phyloP scores from a whole-genome alignment of 2,797 vertebrate genomes.

The Etheostoma nigrum region DNA sequence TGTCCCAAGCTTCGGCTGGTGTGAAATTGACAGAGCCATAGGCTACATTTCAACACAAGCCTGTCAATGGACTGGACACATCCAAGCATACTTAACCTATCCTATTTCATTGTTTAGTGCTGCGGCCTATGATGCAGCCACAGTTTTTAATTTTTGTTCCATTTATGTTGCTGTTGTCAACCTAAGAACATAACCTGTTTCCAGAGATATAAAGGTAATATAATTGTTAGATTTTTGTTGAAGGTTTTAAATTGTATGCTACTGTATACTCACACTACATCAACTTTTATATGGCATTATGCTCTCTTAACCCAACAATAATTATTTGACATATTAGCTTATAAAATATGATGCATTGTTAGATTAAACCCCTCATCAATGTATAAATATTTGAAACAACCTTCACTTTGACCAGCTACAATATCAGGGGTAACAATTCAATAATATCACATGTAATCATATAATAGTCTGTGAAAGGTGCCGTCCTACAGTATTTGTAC shows the following conservation, averaged over 20 bases:
- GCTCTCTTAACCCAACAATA: not conserved
- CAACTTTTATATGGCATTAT: not conserved
- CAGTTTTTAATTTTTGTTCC: constrained; percentile 21
- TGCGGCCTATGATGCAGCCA: constrained; percentile 7
- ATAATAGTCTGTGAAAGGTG: no score
- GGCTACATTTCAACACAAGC: constrained; percentile 53
- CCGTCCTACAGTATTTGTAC: not conserved
- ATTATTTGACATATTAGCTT: not conserved
- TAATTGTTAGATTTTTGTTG: not conserved
- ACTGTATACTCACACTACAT: not conserved
- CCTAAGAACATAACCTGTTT: constrained; percentile 17
- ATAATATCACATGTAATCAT: no score
- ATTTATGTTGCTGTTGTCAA: not conserved
- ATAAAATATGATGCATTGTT: not conserved
- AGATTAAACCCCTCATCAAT: not conserved
- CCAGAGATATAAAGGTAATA: not conserved
- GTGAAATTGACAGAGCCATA: constrained; percentile 68
- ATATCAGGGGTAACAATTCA: not conserved
- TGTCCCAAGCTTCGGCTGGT: constrained; percentile 61
- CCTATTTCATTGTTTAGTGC: constrained; percentile 19
- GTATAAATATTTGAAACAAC: not conserved
- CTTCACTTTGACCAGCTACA: not conserved
- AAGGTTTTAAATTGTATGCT: not conserved
- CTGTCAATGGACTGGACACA: constrained; percentile 36
- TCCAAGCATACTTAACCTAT: constrained; percentile 26